Conservation (phyloP, 1,140 invertebrate species). For the fruit fly (Drosophila melanogaster) region Release_6_plus_ISO1_MT NT_037436.4:14284001-14284500, state of each 20-base stretch:
- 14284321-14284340: slow-evolving; percentile 44
- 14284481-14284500: too few species aligned
- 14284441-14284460: not conserved
- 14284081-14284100: slow-evolving; percentile 81
- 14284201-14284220: slow-evolving; percentile 26
- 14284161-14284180: slow-evolving; percentile 72
- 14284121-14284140: slow-evolving; percentile 11
- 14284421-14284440: not conserved
- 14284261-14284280: not conserved
- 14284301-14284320: slow-evolving; percentile 40
- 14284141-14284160: slow-evolving; percentile 44
- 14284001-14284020: slow-evolving; percentile 62
- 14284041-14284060: slow-evolving; percentile 29
- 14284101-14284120: slow-evolving; percentile 74
- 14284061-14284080: slow-evolving; percentile 70
- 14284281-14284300: slow-evolving; percentile 18
- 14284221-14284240: slow-evolving; percentile 8
- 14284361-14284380: not conserved
- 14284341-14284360: slow-evolving; percentile 15
- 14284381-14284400: not conserved
- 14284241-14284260: slow-evolving; percentile 1
- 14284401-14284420: not conserved
- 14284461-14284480: too few species aligned
- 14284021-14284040: slow-evolving; percentile 25
- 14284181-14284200: slow-evolving; percentile 71